A percentile compares a stretch with the other conserved stretches of the same genome.
These are phyloP conservation scores for Ecliptopera silaceata DNA, from an alignment of 2,888 invertebrate species.

Conservation along the genomic window DNA sequence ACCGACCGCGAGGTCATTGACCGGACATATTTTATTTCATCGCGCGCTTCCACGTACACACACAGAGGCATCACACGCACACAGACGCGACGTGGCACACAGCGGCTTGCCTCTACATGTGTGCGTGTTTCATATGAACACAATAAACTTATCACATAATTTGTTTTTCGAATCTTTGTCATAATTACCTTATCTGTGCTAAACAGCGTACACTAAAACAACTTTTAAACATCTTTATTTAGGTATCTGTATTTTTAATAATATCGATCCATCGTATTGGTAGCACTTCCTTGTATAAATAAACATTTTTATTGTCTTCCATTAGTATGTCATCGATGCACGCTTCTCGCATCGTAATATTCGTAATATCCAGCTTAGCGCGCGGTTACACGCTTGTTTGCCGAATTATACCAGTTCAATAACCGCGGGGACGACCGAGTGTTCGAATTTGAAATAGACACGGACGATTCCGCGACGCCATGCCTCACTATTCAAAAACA, in stretches of 20 bases:
- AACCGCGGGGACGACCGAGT: slow-evolving; percentile 74
- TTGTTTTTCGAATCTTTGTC: slow-evolving; percentile 62
- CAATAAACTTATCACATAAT: slow-evolving; percentile 47
- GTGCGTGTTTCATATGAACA: slow-evolving; percentile 74
- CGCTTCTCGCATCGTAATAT: slow-evolving; percentile 49
- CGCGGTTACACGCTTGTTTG: slow-evolving; percentile 78
- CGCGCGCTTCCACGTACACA: slow-evolving; percentile 82
- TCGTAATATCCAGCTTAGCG: slow-evolving; percentile 70
- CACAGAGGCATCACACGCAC: slow-evolving; percentile 69
- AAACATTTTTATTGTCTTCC: slow-evolving; percentile 32
- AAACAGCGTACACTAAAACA: slow-evolving; percentile 41
- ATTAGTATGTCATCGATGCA: slow-evolving; percentile 39
- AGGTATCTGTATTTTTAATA: neutral
- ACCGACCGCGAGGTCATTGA: slow-evolving; percentile 79
- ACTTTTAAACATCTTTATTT: slow-evolving; percentile 36
- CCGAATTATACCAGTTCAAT: slow-evolving; percentile 82
- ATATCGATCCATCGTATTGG: neutral
- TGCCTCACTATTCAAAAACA: slow-evolving; percentile 49
- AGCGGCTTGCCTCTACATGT: slow-evolving; percentile 60
- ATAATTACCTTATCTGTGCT: slow-evolving; percentile 58
- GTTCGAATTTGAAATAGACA: slow-evolving; percentile 75
- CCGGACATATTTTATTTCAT: slow-evolving; percentile 84
- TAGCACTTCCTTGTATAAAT: slow-evolving; percentile 10
- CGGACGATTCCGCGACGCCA: slow-evolving; percentile 51
- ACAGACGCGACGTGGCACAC: slow-evolving; percentile 64